phyloP scores from a whole-genome alignment of 2,888 invertebrate genomes.

The Ectemnius continuus region DNA sequence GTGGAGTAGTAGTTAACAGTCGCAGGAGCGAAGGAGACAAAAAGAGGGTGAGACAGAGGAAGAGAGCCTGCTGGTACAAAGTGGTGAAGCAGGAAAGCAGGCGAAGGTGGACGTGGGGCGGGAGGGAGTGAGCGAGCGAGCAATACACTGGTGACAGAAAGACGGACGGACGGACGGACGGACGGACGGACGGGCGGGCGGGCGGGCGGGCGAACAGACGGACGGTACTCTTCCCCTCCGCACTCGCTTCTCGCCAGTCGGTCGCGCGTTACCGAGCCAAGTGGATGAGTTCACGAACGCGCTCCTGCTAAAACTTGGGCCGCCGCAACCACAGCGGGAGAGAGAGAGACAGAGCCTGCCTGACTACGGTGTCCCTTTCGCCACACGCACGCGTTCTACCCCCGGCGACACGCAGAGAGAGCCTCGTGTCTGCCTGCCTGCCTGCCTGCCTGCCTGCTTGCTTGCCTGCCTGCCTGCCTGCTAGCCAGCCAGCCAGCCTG shows the following conservation, averaged over 20 bases:
- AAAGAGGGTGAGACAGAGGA: conserved; percentile 21
- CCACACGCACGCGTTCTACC: conserved; percentile 14
- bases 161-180: conserved; percentile 53
- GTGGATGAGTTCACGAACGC: conserved; percentile 72
- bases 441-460: conserved; percentile 16
- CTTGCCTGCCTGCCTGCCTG: conserved; percentile 1
- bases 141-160: conserved; percentile 57
- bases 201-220: conserved; percentile 54
- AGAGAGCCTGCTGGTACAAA: conserved; percentile 16
- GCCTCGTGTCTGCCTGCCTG: background rate
- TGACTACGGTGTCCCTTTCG: conserved; percentile 32
- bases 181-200: conserved; percentile 57
- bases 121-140: conserved; percentile 37
- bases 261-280: conserved; percentile 74
- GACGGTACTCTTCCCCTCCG: conserved; percentile 58
- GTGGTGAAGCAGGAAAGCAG: conserved; percentile 8
- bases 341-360: conserved; percentile 17
- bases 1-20: background rate
- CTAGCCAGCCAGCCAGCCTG: conserved; percentile 14
- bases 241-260: conserved; percentile 67
- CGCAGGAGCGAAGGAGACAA: background rate
- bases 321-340: background rate
- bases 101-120: conserved; percentile 21
- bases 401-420: conserved; percentile 4
- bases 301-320: conserved; percentile 56